phyloP scores from a whole-genome alignment of 2,113 vertebrate species.

The Chlamydotis undulata region DNA sequence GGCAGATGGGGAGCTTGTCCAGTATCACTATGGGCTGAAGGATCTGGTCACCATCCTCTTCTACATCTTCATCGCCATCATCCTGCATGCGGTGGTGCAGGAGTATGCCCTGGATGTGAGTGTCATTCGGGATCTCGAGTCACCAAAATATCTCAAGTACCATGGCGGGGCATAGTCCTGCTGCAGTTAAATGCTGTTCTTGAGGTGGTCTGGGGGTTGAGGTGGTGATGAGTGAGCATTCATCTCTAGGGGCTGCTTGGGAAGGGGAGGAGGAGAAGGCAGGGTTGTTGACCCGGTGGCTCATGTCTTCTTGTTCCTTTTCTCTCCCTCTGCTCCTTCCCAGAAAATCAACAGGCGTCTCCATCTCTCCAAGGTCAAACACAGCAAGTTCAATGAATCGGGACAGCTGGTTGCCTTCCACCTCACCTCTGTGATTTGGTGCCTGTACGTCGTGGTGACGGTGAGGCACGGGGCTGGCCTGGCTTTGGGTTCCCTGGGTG shows the following conservation, averaged over 20 bases:
- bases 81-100: constrained; percentile 94
- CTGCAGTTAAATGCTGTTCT: not conserved
- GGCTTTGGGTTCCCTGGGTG: not conserved
- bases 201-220: not conserved
- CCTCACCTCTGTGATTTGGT: constrained; percentile 91
- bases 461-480: constrained; percentile 65
- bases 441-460: constrained; percentile 87
- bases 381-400: constrained; percentile 97
- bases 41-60: constrained; percentile 92
- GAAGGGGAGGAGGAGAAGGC: not conserved
- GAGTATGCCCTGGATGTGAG: constrained; percentile 96
- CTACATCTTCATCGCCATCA: constrained; percentile 93
- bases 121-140: not conserved
- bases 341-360: constrained; percentile 97
- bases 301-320: not conserved
- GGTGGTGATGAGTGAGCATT: not conserved
- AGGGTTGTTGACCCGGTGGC: not conserved
- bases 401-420: constrained; percentile 95
- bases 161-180: fast-evolving
- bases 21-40: constrained; percentile 93
- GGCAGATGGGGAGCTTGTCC: constrained; percentile 87
- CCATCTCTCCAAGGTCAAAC: constrained; percentile 97
- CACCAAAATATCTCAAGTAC: not conserved
- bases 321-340: not conserved
- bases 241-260: not conserved